Evolutionary conservation across 2,113 vertebrate species (phyloP).

Genomic region (Rostratula benghalensis): DNA sequence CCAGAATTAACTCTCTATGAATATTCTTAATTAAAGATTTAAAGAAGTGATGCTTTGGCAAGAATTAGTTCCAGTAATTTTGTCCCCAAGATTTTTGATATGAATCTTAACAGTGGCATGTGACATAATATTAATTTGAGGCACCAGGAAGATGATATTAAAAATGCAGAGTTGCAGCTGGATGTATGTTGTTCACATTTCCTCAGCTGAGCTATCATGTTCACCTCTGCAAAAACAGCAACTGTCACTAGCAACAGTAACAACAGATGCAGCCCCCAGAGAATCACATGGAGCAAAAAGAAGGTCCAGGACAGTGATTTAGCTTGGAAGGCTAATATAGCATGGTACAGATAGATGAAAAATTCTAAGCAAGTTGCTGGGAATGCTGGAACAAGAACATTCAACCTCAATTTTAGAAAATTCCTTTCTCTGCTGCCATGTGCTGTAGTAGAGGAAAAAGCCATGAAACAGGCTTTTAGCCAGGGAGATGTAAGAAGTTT

Average conservation of each 20-base stretch:
- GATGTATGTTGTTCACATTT: neutral
- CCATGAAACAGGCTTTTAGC: neutral
- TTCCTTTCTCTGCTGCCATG: neutral
- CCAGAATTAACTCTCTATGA: neutral
- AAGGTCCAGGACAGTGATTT: slow-evolving; percentile 27
- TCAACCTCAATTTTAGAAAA: neutral
- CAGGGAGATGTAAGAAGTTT: neutral
- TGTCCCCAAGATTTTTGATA: neutral
- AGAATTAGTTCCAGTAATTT: neutral
- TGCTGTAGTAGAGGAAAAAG: neutral
- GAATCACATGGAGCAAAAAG: neutral
- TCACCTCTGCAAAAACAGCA: slow-evolving; percentile 33
- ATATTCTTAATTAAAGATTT: neutral
- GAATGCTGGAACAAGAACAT: neutral
- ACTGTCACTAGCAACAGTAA: slow-evolving; percentile 8
- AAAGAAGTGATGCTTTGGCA: neutral
- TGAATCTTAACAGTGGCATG: neutral
- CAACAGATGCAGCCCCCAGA: slow-evolving; percentile 2
- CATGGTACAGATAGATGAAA: neutral
- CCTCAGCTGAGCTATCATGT: neutral
- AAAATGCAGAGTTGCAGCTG: slow-evolving; percentile 14
- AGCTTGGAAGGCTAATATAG: neutral
- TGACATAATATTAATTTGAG: neutral
- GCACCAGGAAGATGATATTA: neutral
- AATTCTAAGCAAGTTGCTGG: neutral